Conservation (phyloP, 2,113 vertebrate species). For the Platichthys stellatus region DNA sequence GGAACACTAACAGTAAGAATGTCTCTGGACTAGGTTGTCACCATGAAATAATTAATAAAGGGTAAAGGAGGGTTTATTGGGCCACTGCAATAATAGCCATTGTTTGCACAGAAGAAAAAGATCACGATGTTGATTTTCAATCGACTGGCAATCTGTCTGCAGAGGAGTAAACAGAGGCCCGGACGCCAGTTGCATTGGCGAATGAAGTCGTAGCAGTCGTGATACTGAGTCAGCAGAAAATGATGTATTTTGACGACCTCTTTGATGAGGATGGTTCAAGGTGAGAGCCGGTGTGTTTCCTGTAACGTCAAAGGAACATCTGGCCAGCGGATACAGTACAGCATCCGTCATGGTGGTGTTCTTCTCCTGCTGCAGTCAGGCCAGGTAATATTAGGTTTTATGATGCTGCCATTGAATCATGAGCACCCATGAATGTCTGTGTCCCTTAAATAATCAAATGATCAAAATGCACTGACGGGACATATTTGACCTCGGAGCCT, state of each 20-base stretch:
- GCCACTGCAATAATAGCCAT: slow-evolving; percentile 17
- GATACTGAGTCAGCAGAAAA: slow-evolving; percentile 51
- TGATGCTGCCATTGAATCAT: slow-evolving; percentile 20
- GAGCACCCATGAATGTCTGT: not conserved
- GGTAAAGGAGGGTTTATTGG: slow-evolving; percentile 18
- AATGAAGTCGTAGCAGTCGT: slow-evolving; percentile 24
- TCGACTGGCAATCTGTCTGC: not conserved
- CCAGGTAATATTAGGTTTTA: slow-evolving; percentile 33
- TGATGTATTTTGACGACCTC: slow-evolving; percentile 12
- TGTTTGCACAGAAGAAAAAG: slow-evolving; percentile 28
- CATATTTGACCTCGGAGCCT: too few species aligned
- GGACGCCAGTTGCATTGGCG: slow-evolving; percentile 8
- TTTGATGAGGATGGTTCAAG: slow-evolving; percentile 57
- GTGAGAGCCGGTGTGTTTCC: slow-evolving; percentile 31
- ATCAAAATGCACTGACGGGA: too few species aligned
- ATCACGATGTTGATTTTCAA: not conserved
- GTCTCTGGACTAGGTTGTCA: slow-evolving; percentile 26
- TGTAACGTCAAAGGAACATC: slow-evolving; percentile 45
- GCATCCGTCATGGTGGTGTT: slow-evolving; percentile 18
- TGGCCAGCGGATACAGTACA: slow-evolving; percentile 25
- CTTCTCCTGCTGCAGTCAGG: slow-evolving; percentile 27
- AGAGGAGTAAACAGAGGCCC: not conserved
- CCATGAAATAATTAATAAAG: slow-evolving; percentile 41
- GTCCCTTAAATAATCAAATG: too few species aligned
- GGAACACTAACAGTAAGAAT: slow-evolving; percentile 33